phyloP scores from a whole-genome alignment of 2,797 vertebrate genomes.

The Chelidonichthys spinosus region DNA sequence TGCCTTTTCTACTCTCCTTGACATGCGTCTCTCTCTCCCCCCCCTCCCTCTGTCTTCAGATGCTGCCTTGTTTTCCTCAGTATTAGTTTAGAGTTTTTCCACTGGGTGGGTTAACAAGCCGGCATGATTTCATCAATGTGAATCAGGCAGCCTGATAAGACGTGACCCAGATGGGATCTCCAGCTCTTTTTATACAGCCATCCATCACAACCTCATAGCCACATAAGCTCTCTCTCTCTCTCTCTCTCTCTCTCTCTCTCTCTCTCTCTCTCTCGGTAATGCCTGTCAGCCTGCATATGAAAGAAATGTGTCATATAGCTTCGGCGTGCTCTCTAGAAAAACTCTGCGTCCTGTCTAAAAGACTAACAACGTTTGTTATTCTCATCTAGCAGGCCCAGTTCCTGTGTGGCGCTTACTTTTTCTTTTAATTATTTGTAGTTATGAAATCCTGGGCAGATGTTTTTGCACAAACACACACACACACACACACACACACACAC shows the following conservation, averaged over 20 bases:
- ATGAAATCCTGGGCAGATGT: slow-evolving; percentile 59
- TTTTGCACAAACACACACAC: slow-evolving; percentile 27
- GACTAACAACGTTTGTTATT: slow-evolving; percentile 58
- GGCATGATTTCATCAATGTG: slow-evolving; percentile 77
- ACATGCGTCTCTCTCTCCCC: slow-evolving; percentile 60
- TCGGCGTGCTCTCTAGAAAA: slow-evolving; percentile 38
- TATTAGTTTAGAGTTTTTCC: slow-evolving; percentile 67
- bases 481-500: slow-evolving; percentile 1
- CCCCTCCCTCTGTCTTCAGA: slow-evolving; percentile 16
- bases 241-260: no score
- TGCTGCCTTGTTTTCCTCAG: slow-evolving; percentile 63
- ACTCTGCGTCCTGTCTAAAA: slow-evolving; percentile 39
- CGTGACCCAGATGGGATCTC: slow-evolving; percentile 77
- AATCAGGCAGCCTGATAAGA: slow-evolving; percentile 77
- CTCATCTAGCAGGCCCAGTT: slow-evolving; percentile 53
- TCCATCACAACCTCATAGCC: slow-evolving; percentile 64
- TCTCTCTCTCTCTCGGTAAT: slow-evolving; percentile 46
- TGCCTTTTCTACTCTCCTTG: slow-evolving; percentile 68
- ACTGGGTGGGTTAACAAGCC: slow-evolving; percentile 72
- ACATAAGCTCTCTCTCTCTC: slow-evolving; percentile 40
- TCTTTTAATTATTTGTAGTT: slow-evolving; percentile 55
- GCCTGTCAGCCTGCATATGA: slow-evolving; percentile 58
- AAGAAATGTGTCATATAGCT: slow-evolving; percentile 63
- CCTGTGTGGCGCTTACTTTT: slow-evolving; percentile 46
- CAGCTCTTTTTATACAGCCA: slow-evolving; percentile 65